Base-by-base conservation (phyloP, 2,113 vertebrate species). In the Lophura nycthemera region DNA sequence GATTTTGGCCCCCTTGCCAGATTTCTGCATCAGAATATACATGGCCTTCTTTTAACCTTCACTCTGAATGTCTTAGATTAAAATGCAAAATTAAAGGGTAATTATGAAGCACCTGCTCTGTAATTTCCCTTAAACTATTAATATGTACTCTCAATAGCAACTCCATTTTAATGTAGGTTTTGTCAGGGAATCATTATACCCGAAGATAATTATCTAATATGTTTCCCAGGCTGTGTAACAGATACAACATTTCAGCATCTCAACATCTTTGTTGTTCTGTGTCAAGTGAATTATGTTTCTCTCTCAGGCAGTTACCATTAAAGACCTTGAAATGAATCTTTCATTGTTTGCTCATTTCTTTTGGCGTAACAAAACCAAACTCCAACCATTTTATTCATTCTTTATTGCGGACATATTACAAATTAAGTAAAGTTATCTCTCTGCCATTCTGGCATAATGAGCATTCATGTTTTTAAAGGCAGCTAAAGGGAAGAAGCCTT, bases 291-390 rank as follows among this genome's bases (percentile, higher is more conserved):
- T 94, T 93, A 93, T 45, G 11, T 86, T 95, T 91, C 75, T 88
- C 75, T 96, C 64, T 8, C 24, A 75, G 57, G 76, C 89, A 83
- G 82, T 92, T 90, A 75, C 42, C 0, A 0, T 70, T 95, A 93
- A 94, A 86, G 90, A 94, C 88, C 80, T 90, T 93, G 93, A 94
- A 96, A 95, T 76, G 52, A 88, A 93, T 66, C 70, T 93, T 92
- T 88, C 79, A 61, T 93, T 83, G 48, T 83, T 95, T 91, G 38
- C 75, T 89, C 50, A 75, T 90, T 91, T 52, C 60, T 91, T 92
- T 79, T 59, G 38, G 48, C 45, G 21, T 73, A 42, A 64, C 50
- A 89, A 92, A 93, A 66, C 14, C 77, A 83, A 95, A 50, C 42
- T 50, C 42, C 48, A 74, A 77, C 20, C 6, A 61, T 83, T 92